Base-by-base conservation (phyloP, 1,140 invertebrate genomes). In the Eueides isabella region DNA sequence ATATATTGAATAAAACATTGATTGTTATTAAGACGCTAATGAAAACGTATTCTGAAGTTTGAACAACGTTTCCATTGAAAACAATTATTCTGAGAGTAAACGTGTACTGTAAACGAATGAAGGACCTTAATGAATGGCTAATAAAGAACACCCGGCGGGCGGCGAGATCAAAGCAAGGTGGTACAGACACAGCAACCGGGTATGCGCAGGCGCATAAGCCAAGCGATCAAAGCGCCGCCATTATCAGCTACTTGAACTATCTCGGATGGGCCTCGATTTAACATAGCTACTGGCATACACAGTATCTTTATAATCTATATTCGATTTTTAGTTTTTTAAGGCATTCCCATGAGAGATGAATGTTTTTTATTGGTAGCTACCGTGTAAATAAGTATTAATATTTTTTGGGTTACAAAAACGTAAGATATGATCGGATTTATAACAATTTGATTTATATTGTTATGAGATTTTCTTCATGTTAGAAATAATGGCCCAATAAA, bases 181-280 rank as follows among this genome's bases (percentile, higher is more conserved):
- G 81, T 81, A 83, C 80, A 65, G 64, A 78, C 80, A 79, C 83
- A 83, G 67, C 72, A 74, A 63, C 72, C 62, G 72, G 19, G 72
- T 74, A 74, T 74, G 72, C 72, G 72, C 72, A 61, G 72, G 72
- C 72, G 72, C 72, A 74, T 64, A 68, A 72, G 70, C 67, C 80
- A 76, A 77, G 41, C 81, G 80, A 86, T 89, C 87, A 90, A 90
- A 90, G 87, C 68, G 80, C 83, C 87, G 84, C 77, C 82, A 86
- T 88, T 90, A 88, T 89, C 88, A 77, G 70, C 83, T 82, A 88
- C 86, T 88, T 84, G 78, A 86, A 82, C 81, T 84, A 83, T 83
- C 80, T 72, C 80, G 77, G 77, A 85, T 83, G 82, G 78, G 78
- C 70, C 73, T 82, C 84, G 81, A 85, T 86, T 84, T 78, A 75